Evolutionary conservation across 2,797 vertebrate genomes (phyloP).

Genomic region (Odontamblyopus rebecca): DNA sequence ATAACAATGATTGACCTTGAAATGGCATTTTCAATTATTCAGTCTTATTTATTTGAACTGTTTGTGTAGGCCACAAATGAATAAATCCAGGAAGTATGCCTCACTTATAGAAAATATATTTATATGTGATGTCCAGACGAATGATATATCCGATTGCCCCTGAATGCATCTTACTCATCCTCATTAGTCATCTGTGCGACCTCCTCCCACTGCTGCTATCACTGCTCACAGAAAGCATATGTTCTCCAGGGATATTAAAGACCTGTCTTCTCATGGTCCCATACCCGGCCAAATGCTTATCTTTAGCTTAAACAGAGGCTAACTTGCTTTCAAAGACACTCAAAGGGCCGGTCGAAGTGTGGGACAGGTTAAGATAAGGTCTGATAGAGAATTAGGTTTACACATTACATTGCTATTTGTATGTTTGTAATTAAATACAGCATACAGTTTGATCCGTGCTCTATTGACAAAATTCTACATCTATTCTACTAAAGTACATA

Average conservation of each 20-base stretch:
- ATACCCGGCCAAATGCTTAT: constrained; percentile 23
- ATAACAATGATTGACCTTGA: not conserved
- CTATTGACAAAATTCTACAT: too few species aligned
- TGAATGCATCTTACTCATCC: constrained; percentile 56
- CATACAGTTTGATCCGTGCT: too few species aligned
- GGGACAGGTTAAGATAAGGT: too few species aligned
- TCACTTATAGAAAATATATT: constrained; percentile 35
- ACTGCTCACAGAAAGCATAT: constrained; percentile 48
- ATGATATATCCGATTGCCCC: constrained; percentile 44
- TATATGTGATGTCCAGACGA: constrained; percentile 48
- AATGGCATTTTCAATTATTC: not conserved
- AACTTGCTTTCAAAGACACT: constrained; percentile 2
- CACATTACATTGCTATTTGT: too few species aligned
- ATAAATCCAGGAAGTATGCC: not conserved
- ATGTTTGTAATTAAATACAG: too few species aligned
- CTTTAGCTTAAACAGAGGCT: constrained; percentile 23
- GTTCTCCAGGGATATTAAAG: constrained; percentile 36
- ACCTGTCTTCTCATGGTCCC: constrained; percentile 25
- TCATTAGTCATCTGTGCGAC: constrained; percentile 55
- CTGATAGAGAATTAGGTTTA: too few species aligned
- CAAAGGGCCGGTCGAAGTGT: not conserved
- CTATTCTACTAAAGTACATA: too few species aligned
- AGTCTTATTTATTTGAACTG: not conserved
- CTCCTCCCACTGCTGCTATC: constrained; percentile 49
- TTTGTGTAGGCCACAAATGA: constrained; percentile 1